Evolutionary conservation across 2,797 vertebrate genomes (phyloP).

Genomic region (Acanthis flammea): DNA sequence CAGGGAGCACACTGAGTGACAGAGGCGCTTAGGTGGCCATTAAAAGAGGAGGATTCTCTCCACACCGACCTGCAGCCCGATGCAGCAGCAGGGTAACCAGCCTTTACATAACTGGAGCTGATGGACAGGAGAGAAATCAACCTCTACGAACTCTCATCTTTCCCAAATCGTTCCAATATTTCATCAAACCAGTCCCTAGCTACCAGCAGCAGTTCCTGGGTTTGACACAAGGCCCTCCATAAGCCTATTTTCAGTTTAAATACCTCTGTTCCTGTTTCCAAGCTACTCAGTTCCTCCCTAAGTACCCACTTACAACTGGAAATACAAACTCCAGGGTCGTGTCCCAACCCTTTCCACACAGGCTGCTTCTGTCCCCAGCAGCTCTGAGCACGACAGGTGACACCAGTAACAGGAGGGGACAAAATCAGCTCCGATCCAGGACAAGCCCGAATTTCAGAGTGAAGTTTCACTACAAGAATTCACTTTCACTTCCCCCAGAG

Average conservation of each 20-base stretch:
- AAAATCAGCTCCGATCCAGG: rapidly evolving
- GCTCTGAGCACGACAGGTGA: background rate
- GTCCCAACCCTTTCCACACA: background rate
- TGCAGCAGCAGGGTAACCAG: background rate
- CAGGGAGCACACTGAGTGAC: background rate
- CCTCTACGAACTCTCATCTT: rapidly evolving
- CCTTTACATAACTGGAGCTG: background rate
- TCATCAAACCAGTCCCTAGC: rapidly evolving
- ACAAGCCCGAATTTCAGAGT: background rate
- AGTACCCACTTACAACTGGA: background rate
- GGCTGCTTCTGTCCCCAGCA: background rate
- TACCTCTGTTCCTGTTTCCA: background rate
- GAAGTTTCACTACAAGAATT: background rate
- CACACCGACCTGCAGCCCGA: background rate
- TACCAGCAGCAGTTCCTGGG: rapidly evolving
- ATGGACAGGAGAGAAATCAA: background rate
- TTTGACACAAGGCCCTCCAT: background rate
- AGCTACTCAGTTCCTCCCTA: background rate
- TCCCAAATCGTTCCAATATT: background rate
- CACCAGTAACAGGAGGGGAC: background rate
- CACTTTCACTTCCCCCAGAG: background rate
- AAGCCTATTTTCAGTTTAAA: background rate
- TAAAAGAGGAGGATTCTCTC: background rate
- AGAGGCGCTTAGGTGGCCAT: background rate
- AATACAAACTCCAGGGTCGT: background rate